phyloP scores from a whole-genome alignment of 2,888 invertebrate genomes.

The Aporophyla nigra region DNA sequence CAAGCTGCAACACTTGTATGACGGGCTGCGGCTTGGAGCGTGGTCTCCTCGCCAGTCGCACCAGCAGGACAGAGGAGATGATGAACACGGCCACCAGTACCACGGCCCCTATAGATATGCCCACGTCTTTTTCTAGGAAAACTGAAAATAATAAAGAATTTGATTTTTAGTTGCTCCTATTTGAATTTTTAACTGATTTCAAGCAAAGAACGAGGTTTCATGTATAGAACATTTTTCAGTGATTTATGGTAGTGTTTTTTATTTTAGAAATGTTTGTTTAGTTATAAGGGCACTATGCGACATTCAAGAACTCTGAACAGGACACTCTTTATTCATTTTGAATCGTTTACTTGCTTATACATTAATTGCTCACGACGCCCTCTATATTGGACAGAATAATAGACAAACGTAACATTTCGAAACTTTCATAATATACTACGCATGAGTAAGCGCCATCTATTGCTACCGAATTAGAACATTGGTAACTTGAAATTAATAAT shows the following conservation, averaged over 20 bases:
- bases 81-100: constrained; percentile 82
- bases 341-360: not conserved
- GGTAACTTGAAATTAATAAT: not conserved
- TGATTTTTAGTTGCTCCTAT: no score
- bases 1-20: constrained; percentile 86
- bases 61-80: constrained; percentile 78
- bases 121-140: constrained; percentile 84
- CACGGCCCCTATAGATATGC: constrained; percentile 85
- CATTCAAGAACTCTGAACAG: no score
- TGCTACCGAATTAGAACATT: not conserved
- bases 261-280: no score
- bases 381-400: not conserved
- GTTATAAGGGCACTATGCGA: no score
- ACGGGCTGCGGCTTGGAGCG: constrained; percentile 82
- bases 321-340: not conserved
- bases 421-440: not conserved
- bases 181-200: no score
- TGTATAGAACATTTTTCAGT: no score
- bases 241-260: no score
- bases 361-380: not conserved
- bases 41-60: constrained; percentile 78
- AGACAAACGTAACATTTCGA: not conserved
- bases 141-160: constrained; percentile 73
- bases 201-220: no score
- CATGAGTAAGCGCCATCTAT: constrained; percentile 12